Conservation (phyloP, 1,140 invertebrate genomes). For the Ips nitidus region DNA sequence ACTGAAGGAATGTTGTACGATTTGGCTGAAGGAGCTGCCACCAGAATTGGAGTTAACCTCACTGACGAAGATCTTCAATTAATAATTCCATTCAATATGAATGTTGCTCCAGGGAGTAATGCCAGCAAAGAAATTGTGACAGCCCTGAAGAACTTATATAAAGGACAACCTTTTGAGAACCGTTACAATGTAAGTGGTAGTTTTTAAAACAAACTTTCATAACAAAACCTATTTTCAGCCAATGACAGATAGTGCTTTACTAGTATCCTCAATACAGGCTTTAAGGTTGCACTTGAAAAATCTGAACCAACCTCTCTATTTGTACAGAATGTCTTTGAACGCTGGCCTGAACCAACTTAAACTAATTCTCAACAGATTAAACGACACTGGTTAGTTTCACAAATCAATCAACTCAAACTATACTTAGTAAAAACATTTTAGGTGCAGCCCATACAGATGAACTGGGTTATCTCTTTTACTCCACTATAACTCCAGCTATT, state of each 20-base stretch:
- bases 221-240: slow-evolving; percentile 16
- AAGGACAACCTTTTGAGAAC: neutral
- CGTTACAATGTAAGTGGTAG: slow-evolving; percentile 24
- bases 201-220: neutral
- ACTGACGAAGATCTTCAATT: slow-evolving; percentile 4
- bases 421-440: neutral
- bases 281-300: slow-evolving; percentile 3
- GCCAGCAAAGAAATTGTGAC: slow-evolving; percentile 1
- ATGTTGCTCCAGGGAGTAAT: slow-evolving; percentile 3
- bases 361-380: neutral
- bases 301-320: slow-evolving; percentile 9
- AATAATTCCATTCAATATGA: slow-evolving; percentile 11
- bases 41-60: neutral
- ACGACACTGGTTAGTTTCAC: slow-evolving; percentile 13
- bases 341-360: slow-evolving; percentile 22
- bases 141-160: slow-evolving; percentile 15
- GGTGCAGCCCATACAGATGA: slow-evolving; percentile 63
- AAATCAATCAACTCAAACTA: neutral
- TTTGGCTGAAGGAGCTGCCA: neutral
- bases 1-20: slow-evolving; percentile 38
- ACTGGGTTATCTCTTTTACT: slow-evolving; percentile 62
- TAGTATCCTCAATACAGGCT: slow-evolving; percentile 16
- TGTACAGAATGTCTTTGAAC: slow-evolving; percentile 25
- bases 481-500: slow-evolving; percentile 50
- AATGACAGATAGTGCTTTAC: slow-evolving; percentile 20